Percentiles rank a stretch among this genome's conserved stretches.
Conservation (phyloP, 2,888 invertebrate genomes). For the Onthophagus sagittarius region DNA sequence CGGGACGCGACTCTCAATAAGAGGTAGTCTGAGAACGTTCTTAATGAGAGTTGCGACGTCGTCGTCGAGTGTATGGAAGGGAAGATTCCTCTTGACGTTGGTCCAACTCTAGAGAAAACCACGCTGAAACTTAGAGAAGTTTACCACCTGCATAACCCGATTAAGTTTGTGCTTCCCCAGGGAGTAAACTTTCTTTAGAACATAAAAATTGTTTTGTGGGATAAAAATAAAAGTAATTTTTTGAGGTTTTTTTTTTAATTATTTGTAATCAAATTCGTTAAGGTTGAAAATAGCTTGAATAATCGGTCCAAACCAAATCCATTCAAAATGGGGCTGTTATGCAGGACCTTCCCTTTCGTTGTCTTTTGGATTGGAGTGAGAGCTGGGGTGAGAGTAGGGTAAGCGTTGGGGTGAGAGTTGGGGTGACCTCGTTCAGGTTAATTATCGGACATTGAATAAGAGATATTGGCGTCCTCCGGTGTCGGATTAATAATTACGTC, state of each 20-base stretch:
- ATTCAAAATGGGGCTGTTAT: too few species aligned
- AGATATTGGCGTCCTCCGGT: conserved; percentile 30
- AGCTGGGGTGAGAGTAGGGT: background rate
- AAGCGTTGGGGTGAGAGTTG: background rate
- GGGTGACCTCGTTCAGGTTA: conserved; percentile 30
- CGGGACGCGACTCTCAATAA: background rate
- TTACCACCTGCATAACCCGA: background rate
- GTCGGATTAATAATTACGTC: conserved; percentile 32
- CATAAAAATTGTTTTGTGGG: background rate
- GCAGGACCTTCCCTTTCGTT: too few species aligned
- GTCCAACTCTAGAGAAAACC: background rate
- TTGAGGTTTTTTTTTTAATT: background rate
- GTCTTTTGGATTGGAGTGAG: background rate
- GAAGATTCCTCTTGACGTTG: background rate
- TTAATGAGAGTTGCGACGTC: background rate
- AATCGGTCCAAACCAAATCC: too few species aligned
- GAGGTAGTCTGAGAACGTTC: background rate
- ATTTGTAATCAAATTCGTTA: too few species aligned
- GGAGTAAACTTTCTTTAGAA: background rate
- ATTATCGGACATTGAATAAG: conserved; percentile 34
- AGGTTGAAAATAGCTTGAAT: too few species aligned
- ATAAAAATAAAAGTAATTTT: background rate
- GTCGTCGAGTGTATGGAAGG: background rate
- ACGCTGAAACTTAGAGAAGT: background rate
- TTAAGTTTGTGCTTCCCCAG: background rate